phyloP scores from a whole-genome alignment of 2,113 vertebrate genomes.

The Agelaius phoeniceus region DNA sequence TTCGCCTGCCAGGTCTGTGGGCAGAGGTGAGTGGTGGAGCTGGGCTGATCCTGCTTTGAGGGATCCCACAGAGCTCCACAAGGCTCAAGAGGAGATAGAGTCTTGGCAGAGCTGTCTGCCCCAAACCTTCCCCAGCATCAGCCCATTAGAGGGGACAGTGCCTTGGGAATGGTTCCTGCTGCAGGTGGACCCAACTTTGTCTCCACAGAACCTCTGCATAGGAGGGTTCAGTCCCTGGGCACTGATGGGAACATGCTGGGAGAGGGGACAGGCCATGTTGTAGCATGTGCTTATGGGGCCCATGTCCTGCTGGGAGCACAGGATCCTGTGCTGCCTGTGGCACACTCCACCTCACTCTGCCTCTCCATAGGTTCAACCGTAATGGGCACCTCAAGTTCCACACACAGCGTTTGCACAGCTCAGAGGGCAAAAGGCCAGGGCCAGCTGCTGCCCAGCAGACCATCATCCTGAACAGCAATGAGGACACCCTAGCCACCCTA shows the following conservation, averaged over 20 bases:
- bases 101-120: neutral
- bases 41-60: neutral
- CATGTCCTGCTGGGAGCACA: accelerated
- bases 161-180: neutral
- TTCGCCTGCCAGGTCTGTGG: conserved; percentile 91
- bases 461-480: conserved; percentile 89
- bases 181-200: neutral
- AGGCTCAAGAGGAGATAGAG: neutral
- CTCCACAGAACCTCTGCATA: neutral
- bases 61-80: neutral
- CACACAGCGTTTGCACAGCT: conserved; percentile 91
- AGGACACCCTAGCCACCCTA: conserved; percentile 88
- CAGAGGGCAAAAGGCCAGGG: conserved; percentile 75
- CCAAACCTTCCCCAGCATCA: accelerated
- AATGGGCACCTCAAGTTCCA: conserved; percentile 98
- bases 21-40: conserved; percentile 83
- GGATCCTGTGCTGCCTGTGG: neutral
- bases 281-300: neutral
- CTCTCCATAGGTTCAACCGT: conserved; percentile 88
- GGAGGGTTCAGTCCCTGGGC: neutral
- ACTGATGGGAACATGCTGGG: accelerated
- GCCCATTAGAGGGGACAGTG: too few species aligned
- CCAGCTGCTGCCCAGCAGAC: conserved; percentile 73
- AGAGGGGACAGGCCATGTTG: neutral
- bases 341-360: neutral